Base-by-base conservation (phyloP, 2,797 vertebrate species). In the Chaetophractus vellerosus region DNA sequence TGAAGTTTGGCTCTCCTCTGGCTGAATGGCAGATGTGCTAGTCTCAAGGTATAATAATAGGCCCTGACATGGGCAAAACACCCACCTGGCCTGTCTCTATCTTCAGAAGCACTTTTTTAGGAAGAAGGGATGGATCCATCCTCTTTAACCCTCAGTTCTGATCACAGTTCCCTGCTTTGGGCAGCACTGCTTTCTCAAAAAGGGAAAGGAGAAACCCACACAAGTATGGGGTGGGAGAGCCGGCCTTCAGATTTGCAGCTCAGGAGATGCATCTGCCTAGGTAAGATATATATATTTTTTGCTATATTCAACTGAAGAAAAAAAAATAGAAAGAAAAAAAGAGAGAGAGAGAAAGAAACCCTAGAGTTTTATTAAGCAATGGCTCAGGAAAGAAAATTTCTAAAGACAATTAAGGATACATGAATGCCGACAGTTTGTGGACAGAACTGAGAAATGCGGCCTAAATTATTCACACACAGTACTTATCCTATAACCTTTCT, bases 391-490 rank as follows among this genome's bases (percentile, higher is more conserved):
- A 94, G 19, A 95, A 78, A 94, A 96, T 92, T 92, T 88, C 84
- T 90, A 50, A 93, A 97, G 95, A 89, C 90, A 97, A 96, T 91
- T 90, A 96, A 80, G 71, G 64, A 59, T 38, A 95, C 95, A 96
- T 93, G 52, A 93, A 84, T 92, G 84, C 72, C 48, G 91, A 91
- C 87, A 90, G 96, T 94, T 97, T 93, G 79, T 96, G 96, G 94
- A 33, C 96, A 96, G 69, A 72, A 90, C 83, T 57, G 74, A 94
- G 86, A 74, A 91, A 66, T 28, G 33, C 45, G 3, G 12, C 36
- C 78, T 45, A 12, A 28, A 48, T 81, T 61, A 38, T 61, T 79
- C 95, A 79, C 1, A 48, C 31, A 2, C 2, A 16, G 72, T 33
- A 48, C 85, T 78, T 76, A 61, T 69, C 48, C 79, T 55, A 41